Conservation (phyloP, 2,113 vertebrate species). For the Dipodomys stephensi region DNA sequence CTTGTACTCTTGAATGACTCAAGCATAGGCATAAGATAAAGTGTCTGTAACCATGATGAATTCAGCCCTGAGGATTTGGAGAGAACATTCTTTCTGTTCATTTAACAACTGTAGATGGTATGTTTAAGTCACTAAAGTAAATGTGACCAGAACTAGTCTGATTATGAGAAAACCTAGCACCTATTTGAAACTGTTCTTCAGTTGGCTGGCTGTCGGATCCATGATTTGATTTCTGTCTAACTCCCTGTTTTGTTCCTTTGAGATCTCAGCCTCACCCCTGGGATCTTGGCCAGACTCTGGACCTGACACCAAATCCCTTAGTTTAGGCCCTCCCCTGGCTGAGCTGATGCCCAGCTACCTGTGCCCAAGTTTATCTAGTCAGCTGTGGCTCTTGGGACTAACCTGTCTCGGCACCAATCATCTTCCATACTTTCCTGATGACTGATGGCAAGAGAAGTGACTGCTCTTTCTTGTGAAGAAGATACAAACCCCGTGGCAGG, state of each 20-base stretch:
- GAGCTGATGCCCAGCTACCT: neutral
- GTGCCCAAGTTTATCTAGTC: neutral
- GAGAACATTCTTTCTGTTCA: constrained; percentile 67
- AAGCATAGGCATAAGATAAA: constrained; percentile 64
- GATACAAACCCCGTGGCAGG: neutral
- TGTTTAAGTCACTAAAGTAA: constrained; percentile 65
- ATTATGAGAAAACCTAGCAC: neutral
- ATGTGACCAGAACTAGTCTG: constrained; percentile 61
- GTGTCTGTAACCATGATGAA: constrained; percentile 16
- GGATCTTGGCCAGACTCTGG: neutral
- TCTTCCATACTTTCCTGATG: neutral
- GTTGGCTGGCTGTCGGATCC: neutral
- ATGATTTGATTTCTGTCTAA: neutral
- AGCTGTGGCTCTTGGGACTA: neutral
- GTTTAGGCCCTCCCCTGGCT: neutral
- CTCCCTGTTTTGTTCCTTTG: neutral
- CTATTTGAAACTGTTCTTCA: neutral
- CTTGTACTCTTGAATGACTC: constrained; percentile 38
- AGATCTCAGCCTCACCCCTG: neutral
- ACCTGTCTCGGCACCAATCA: neutral
- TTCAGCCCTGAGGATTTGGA: constrained; percentile 60
- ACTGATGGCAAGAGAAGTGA: neutral
- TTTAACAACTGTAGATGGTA: constrained; percentile 77
- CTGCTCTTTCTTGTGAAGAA: neutral
- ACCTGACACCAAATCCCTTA: neutral